phyloP scores from a whole-genome alignment of 2,888 invertebrate genomes.

The Nemotelus pantherinus region DNA sequence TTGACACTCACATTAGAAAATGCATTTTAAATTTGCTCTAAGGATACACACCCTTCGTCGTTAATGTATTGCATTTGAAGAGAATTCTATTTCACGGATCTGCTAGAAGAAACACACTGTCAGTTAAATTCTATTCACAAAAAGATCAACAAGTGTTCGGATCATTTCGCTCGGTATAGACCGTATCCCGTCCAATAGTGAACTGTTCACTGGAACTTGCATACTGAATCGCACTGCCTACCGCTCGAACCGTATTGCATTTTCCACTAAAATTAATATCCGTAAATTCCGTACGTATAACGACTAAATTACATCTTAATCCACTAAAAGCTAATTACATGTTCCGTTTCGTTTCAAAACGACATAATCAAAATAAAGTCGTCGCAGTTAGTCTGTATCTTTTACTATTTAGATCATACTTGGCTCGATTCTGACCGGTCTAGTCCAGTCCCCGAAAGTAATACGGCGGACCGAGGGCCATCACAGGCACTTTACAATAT shows the following conservation, averaged over 20 bases:
- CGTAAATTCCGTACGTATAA: background rate
- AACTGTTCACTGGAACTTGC: background rate
- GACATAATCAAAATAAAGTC: slow-evolving; percentile 32
- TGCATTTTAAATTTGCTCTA: background rate
- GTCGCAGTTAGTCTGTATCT: background rate
- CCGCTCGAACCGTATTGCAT: background rate
- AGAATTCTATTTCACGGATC: too few relatives aligned
- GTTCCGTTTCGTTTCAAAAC: slow-evolving; percentile 30
- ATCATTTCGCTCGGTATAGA: background rate
- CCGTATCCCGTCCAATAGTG: background rate
- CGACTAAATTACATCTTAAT: slow-evolving; percentile 37
- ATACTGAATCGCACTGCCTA: background rate
- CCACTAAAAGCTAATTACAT: slow-evolving; percentile 40
- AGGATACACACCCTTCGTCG: slow-evolving; percentile 29
- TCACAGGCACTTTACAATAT: slow-evolving; percentile 20
- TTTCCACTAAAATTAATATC: background rate
- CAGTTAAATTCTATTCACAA: too few relatives aligned
- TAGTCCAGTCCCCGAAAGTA: background rate
- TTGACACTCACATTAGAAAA: background rate
- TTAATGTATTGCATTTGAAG: too few relatives aligned
- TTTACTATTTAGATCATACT: background rate
- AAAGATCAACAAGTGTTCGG: background rate
- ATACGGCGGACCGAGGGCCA: background rate
- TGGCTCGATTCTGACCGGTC: background rate
- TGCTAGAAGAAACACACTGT: too few relatives aligned